Evolutionary conservation across 2,888 invertebrate genomes (phyloP).

Genomic region (Cataglyphis livida): DNA sequence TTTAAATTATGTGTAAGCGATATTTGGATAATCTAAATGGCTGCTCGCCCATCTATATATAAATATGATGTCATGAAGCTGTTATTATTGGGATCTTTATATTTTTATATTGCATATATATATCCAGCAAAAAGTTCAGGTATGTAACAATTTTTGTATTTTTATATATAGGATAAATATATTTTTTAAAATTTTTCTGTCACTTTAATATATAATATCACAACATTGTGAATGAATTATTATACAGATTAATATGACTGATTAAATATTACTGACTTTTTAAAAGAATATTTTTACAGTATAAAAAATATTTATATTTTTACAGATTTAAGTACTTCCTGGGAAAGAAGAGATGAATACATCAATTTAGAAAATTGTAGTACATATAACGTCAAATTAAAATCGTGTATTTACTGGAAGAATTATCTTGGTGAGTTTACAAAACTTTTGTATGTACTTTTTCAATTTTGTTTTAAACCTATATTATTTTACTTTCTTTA

Average conservation of each 20-base stretch:
- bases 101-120: conserved; percentile 1
- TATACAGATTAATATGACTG: background rate
- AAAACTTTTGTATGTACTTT: background rate
- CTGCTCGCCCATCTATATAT: background rate
- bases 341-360: background rate
- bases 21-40: background rate
- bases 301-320: background rate
- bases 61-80: conserved; percentile 11
- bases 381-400: background rate
- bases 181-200: background rate
- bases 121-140: background rate
- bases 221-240: background rate
- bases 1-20: background rate
- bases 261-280: background rate
- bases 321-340: background rate
- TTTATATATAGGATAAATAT: background rate
- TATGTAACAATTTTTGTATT: background rate
- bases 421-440: background rate
- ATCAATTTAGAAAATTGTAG: background rate
- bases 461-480: background rate
- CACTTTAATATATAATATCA: background rate
- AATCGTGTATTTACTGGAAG: background rate
- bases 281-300: background rate
- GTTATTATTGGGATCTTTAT: conserved; percentile 20
- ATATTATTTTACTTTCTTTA: background rate